Conservation (phyloP, 2,888 invertebrate genomes). For the Drosophila mimica region DNA sequence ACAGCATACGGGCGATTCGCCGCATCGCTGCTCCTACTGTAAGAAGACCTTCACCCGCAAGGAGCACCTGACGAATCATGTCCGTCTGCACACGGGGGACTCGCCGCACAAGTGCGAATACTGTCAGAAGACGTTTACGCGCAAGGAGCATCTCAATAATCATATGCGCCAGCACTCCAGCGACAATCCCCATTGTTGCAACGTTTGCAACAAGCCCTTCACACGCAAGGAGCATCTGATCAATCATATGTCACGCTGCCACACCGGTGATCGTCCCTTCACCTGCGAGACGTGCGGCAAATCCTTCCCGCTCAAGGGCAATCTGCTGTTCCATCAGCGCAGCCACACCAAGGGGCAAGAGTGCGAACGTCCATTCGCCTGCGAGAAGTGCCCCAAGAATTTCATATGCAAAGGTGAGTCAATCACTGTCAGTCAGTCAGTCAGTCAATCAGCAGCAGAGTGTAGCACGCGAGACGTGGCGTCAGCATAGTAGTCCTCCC, state of each 20-base stretch:
- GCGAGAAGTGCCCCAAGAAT: slow-evolving; percentile 93
- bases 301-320: slow-evolving; percentile 93
- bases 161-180: slow-evolving; percentile 95
- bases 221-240: slow-evolving; percentile 94
- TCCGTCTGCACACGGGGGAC: slow-evolving; percentile 92
- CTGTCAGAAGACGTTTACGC: slow-evolving; percentile 94
- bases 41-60: slow-evolving; percentile 90
- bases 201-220: slow-evolving; percentile 93
- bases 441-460: slow-evolving; percentile 19
- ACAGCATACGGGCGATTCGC: slow-evolving; percentile 92
- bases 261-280: slow-evolving; percentile 92
- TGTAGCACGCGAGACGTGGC: slow-evolving; percentile 68
- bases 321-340: slow-evolving; percentile 93
- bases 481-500: slow-evolving; percentile 71
- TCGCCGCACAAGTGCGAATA: slow-evolving; percentile 94
- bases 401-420: slow-evolving; percentile 92
- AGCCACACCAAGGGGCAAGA: slow-evolving; percentile 92
- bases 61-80: slow-evolving; percentile 94
- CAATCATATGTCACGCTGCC: slow-evolving; percentile 90
- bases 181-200: slow-evolving; percentile 94
- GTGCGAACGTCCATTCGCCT: slow-evolving; percentile 89
- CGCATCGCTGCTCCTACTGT: slow-evolving; percentile 86
- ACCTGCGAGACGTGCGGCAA: slow-evolving; percentile 94
- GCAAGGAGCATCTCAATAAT: slow-evolving; percentile 94
- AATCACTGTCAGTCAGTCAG: neutral